Evolutionary conservation across 2,888 invertebrate species (phyloP).

Genomic region (Andrena camellia): DNA sequence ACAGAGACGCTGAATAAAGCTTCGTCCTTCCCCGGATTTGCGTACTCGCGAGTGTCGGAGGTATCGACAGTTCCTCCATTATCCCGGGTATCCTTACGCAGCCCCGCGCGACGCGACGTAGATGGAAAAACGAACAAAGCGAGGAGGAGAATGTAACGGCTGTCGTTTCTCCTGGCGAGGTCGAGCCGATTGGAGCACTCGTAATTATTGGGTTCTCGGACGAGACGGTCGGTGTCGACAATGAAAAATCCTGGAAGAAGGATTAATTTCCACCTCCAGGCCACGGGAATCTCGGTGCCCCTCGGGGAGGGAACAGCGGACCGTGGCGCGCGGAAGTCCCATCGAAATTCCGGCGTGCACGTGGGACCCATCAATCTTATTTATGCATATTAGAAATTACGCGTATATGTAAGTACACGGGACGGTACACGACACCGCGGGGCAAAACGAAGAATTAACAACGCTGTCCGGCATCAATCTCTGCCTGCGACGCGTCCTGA

Average conservation of each 20-base stretch:
- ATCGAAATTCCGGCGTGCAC: constrained; percentile 61
- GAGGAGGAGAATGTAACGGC: constrained; percentile 38
- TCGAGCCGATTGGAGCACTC: constrained; percentile 68
- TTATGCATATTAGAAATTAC: constrained; percentile 73
- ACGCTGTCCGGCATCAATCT: constrained; percentile 72
- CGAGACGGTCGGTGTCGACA: constrained; percentile 69
- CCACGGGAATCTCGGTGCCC: constrained; percentile 10
- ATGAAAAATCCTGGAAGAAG: constrained; percentile 73
- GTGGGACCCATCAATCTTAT: constrained; percentile 72
- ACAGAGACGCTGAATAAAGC: background rate
- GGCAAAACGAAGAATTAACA: constrained; percentile 60
- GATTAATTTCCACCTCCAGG: constrained; percentile 72
- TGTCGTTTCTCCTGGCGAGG: constrained; percentile 61
- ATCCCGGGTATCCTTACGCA: constrained; percentile 51
- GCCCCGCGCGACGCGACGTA: constrained; percentile 32
- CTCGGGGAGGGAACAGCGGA: constrained; percentile 5
- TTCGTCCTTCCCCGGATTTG: background rate
- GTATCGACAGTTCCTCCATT: constrained; percentile 54
- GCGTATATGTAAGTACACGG: constrained; percentile 63
- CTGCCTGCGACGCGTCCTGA: constrained; percentile 20
- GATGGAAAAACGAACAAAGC: constrained; percentile 30
- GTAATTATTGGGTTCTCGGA: constrained; percentile 72
- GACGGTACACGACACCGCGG: constrained; percentile 60
- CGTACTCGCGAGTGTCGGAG: background rate
- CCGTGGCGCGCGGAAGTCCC: constrained; percentile 61